phyloP scores from a whole-genome alignment of 2,113 vertebrate species.

The Marmota flaviventris region DNA sequence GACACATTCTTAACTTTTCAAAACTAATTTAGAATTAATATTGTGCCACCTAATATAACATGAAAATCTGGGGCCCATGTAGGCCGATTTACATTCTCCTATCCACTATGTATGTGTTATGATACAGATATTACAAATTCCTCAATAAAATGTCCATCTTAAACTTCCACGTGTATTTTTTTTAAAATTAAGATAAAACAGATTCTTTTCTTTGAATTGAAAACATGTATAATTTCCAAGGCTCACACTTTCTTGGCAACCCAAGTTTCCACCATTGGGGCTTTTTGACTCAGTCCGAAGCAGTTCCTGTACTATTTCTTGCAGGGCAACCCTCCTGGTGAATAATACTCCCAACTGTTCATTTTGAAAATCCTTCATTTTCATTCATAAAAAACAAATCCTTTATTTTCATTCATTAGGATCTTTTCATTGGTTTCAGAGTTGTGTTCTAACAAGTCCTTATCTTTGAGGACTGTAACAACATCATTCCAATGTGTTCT shows the following conservation, averaged over 20 bases:
- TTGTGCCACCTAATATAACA: not conserved
- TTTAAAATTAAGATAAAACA: not conserved
- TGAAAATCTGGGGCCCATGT: not conserved
- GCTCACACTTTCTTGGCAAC: not conserved
- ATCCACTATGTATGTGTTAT: not conserved
- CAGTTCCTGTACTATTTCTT: too few relatives aligned
- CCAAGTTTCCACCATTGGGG: not conserved
- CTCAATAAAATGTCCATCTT: not conserved
- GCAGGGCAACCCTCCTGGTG: rapidly evolving
- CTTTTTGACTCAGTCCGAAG: not conserved
- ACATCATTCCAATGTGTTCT: not conserved
- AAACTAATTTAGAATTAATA: not conserved
- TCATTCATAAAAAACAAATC: too few relatives aligned
- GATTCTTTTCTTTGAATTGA: not conserved
- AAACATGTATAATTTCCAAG: not conserved
- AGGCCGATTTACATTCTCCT: not conserved
- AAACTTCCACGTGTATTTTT: not conserved
- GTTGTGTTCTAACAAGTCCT: not conserved
- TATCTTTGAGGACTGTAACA: not conserved
- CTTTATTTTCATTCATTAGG: not conserved
- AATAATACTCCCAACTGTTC: not conserved
- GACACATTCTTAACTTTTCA: not conserved
- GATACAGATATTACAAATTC: not conserved
- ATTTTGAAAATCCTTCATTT: not conserved
- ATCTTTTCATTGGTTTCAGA: not conserved